Conservation (phyloP, 2,113 vertebrate genomes). For the Murina feae region DNA sequence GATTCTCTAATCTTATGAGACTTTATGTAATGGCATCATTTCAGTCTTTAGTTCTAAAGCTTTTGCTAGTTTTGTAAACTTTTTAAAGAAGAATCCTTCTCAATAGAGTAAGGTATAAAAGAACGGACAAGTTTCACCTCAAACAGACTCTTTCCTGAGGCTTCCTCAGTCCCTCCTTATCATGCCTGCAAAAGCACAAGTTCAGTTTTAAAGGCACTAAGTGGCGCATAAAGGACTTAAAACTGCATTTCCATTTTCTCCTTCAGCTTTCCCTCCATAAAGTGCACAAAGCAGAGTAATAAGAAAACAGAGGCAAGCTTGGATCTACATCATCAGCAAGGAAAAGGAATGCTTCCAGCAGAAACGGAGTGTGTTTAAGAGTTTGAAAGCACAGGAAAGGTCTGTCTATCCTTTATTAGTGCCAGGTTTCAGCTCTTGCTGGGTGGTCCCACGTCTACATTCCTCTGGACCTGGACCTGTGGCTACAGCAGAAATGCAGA, state of each 20-base stretch:
- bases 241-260: conserved; percentile 13
- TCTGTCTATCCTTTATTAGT: conserved; percentile 33
- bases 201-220: conserved; percentile 68
- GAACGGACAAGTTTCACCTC: neutral
- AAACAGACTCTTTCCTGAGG: neutral
- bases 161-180: neutral
- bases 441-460: neutral
- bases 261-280: conserved; percentile 51
- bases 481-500: neutral
- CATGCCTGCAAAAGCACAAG: neutral
- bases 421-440: neutral
- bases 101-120: neutral
- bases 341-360: conserved; percentile 50
- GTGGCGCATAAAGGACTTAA: conserved; percentile 52
- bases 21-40: neutral
- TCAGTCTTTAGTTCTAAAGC: conserved; percentile 39
- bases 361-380: conserved; percentile 8
- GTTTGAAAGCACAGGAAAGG: neutral
- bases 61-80: conserved; percentile 54
- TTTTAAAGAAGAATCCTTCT: neutral
- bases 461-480: neutral
- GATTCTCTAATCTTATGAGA: neutral
- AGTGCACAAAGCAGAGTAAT: conserved; percentile 71
- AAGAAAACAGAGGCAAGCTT: neutral
- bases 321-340: conserved; percentile 33